phyloP scores from a whole-genome alignment of 2,113 vertebrate genomes.

The Smithornis capensis region DNA sequence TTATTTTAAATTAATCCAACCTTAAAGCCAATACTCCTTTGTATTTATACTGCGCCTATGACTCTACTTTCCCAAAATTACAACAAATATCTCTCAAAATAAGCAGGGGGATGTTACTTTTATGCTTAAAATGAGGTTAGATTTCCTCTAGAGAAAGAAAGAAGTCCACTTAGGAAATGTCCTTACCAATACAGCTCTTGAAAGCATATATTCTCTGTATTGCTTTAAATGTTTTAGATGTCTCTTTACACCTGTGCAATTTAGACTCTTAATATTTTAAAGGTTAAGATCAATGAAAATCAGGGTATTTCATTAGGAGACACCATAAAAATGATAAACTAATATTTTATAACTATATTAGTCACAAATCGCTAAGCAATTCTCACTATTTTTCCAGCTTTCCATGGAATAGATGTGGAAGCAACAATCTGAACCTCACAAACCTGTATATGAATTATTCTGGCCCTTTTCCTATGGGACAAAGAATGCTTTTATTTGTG shows the following conservation, averaged over 20 bases:
- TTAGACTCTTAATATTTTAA: not conserved
- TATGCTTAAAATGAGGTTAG: not conserved
- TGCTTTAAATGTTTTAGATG: slow-evolving; percentile 45
- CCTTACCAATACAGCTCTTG: not conserved
- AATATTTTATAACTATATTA: slow-evolving; percentile 25
- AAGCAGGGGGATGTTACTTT: not conserved
- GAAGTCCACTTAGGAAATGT: not conserved
- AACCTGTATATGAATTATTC: slow-evolving; percentile 15
- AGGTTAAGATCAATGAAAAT: not conserved
- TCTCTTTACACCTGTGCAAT: not conserved
- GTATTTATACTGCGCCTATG: not conserved
- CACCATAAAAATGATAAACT: slow-evolving; percentile 20
- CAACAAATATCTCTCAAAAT: not conserved
- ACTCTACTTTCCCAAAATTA: not conserved
- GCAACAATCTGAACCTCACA: not conserved
- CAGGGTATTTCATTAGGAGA: not conserved
- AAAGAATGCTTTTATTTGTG: not conserved
- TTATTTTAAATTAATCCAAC: not conserved
- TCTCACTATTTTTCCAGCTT: not conserved
- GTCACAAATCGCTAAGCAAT: not conserved
- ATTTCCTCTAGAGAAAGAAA: not conserved
- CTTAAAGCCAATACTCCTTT: not conserved
- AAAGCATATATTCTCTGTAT: not conserved
- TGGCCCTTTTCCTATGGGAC: not conserved
- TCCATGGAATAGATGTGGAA: not conserved